Conservation (phyloP, 2,888 invertebrate genomes). For the Orthosia gothica region DNA sequence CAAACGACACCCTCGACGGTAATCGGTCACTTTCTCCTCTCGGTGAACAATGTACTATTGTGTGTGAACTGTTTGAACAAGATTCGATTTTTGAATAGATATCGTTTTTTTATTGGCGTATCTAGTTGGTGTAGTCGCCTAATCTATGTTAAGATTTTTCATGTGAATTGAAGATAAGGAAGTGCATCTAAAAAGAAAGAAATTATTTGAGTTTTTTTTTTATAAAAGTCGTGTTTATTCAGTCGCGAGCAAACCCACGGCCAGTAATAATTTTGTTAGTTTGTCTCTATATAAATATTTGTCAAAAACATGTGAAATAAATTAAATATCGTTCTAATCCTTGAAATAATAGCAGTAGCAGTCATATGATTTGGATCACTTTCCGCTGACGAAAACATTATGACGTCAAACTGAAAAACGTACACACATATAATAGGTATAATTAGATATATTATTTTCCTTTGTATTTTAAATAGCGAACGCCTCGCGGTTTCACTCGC, state of each 20-base stretch:
- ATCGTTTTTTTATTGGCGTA: background rate
- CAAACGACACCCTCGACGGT: no score
- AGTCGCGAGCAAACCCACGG: background rate
- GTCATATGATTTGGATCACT: constrained; percentile 55
- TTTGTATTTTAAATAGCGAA: background rate
- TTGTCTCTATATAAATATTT: constrained; percentile 39
- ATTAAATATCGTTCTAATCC: constrained; percentile 50
- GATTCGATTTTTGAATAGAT: background rate
- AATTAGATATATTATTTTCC: background rate
- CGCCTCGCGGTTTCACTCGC: no score
- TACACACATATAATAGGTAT: constrained; percentile 2
- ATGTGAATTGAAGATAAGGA: background rate
- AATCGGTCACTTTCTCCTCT: no score
- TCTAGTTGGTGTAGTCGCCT: background rate
- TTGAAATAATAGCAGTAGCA: constrained; percentile 39
- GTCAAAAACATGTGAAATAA: constrained; percentile 23
- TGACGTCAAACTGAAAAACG: constrained; percentile 44
- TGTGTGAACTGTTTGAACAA: background rate
- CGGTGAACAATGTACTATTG: no score
- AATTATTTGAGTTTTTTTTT: background rate
- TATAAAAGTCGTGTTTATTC: background rate
- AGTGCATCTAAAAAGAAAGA: background rate
- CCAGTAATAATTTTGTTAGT: background rate
- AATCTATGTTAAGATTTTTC: background rate
- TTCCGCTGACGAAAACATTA: constrained; percentile 12